Evolutionary conservation across 1,140 invertebrate species (phyloP).

Genomic region (Ceratoteleas bidentatus): DNA sequence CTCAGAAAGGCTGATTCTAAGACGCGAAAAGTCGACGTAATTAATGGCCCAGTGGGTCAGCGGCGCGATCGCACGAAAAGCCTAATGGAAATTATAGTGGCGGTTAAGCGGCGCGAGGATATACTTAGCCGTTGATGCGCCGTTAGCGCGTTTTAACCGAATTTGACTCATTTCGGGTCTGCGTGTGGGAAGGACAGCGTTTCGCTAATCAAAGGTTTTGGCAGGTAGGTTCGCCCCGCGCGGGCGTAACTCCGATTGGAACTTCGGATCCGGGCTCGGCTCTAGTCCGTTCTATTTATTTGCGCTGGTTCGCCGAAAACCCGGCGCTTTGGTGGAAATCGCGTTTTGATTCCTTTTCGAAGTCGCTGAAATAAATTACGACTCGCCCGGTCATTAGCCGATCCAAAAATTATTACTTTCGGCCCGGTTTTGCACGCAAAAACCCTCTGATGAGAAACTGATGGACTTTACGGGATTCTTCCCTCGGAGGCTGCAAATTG

Average conservation of each 20-base stretch:
- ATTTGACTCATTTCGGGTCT: constrained; percentile 74
- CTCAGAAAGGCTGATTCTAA: not conserved
- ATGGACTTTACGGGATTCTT: constrained; percentile 27
- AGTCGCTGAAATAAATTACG: constrained; percentile 56
- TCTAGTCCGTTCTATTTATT: constrained; percentile 46
- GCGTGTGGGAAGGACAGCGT: constrained; percentile 79
- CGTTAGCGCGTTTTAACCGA: constrained; percentile 76
- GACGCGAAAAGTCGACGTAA: constrained; percentile 48
- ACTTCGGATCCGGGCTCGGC: constrained; percentile 20
- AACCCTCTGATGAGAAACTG: constrained; percentile 56
- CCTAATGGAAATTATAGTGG: constrained; percentile 78
- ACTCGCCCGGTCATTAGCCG: constrained; percentile 51
- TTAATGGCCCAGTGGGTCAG: constrained; percentile 36
- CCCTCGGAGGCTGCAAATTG: too few relatives aligned
- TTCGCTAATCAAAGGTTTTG: constrained; percentile 81
- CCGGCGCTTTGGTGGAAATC: constrained; percentile 48
- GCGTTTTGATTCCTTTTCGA: constrained; percentile 59
- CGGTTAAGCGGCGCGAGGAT: constrained; percentile 75
- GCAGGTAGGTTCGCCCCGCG: constrained; percentile 78
- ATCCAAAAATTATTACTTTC: constrained; percentile 58
- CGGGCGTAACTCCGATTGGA: constrained; percentile 69
- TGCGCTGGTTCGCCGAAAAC: constrained; percentile 56
- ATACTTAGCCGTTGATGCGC: constrained; percentile 74
- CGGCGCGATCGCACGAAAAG: constrained; percentile 70
- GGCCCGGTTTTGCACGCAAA: constrained; percentile 44